phyloP scores from a whole-genome alignment of 1,140 invertebrate genomes.

The Diploscapter pachys region DNA sequence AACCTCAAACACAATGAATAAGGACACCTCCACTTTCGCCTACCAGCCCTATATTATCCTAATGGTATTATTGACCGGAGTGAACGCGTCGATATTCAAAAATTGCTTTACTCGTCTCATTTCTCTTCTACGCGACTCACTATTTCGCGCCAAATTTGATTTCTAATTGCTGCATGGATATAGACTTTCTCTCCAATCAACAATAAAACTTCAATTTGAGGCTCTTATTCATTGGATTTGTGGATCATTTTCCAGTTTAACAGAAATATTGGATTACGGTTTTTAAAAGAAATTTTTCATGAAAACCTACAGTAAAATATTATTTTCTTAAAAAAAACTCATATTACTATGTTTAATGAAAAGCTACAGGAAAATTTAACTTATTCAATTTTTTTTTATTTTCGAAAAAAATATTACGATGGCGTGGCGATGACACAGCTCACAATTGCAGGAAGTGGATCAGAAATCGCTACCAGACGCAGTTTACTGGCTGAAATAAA shows the following conservation, averaged over 20 bases:
- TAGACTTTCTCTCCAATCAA: too few relatives aligned
- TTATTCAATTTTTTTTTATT: background rate
- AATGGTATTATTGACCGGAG: background rate
- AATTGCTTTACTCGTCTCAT: background rate
- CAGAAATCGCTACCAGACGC: conserved; percentile 11
- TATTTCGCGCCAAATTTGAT: too few relatives aligned
- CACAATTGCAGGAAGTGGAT: conserved; percentile 10
- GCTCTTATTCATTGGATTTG: too few relatives aligned
- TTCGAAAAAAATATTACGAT: background rate
- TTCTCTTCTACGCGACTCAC: background rate
- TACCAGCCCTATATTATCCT: background rate
- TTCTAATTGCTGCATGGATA: too few relatives aligned
- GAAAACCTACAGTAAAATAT: background rate
- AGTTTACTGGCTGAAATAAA: conserved; percentile 6
- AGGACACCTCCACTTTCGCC: background rate
- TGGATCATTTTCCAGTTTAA: too few relatives aligned
- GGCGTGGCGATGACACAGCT: conserved; percentile 13
- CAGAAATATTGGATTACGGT: background rate
- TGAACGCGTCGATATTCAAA: background rate
- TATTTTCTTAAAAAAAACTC: background rate
- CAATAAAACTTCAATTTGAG: too few relatives aligned
- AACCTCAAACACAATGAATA: background rate
- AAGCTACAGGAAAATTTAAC: conserved; percentile 16
- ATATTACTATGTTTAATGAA: background rate
- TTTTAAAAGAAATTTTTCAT: background rate